A percentile compares a stretch with the other conserved stretches of the same genome.
These are phyloP conservation scores for Tachina grossa DNA, from an alignment of 2,888 invertebrate species.

Conservation along the genomic window DNA sequence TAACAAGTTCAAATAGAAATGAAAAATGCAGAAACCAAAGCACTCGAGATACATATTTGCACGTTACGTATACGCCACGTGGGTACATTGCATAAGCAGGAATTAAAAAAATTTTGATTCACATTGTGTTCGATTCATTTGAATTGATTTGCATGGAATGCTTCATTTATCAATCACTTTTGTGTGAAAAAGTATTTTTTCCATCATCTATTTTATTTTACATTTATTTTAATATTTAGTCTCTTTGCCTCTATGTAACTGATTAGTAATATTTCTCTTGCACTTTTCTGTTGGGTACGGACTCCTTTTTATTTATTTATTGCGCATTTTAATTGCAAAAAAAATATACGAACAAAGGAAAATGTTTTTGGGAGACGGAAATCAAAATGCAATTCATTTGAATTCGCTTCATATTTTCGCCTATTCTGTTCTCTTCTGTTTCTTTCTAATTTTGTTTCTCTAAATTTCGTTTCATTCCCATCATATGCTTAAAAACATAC, in stretches of 20 bases:
- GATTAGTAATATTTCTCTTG: not conserved
- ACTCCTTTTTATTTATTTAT: conserved; percentile 17
- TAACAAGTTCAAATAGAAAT: not conserved
- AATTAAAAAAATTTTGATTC: conserved; percentile 1
- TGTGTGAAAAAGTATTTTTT: not conserved
- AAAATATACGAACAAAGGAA: not conserved
- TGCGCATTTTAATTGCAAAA: conserved; percentile 42
- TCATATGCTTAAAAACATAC: conserved; percentile 27
- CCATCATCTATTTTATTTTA: not conserved
- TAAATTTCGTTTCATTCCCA: conserved; percentile 36
- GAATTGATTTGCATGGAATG: conserved; percentile 35
- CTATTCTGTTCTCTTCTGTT: not conserved
- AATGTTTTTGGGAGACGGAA: conserved; percentile 40
- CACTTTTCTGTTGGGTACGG: not conserved
- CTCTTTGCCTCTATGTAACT: not conserved
- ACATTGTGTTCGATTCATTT: conserved; percentile 32
- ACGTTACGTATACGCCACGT: conserved; percentile 43
- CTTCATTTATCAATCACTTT: conserved; percentile 23
- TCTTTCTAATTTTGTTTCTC: conserved; percentile 16
- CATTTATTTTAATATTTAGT: not conserved
- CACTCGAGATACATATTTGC: not conserved
- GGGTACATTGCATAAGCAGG: not conserved
- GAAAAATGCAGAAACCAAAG: not conserved
- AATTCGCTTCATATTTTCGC: conserved; percentile 26
- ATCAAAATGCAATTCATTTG: conserved; percentile 22